Conservation (phyloP, 2,797 vertebrate genomes). For the Eutrigla gurnardus region DNA sequence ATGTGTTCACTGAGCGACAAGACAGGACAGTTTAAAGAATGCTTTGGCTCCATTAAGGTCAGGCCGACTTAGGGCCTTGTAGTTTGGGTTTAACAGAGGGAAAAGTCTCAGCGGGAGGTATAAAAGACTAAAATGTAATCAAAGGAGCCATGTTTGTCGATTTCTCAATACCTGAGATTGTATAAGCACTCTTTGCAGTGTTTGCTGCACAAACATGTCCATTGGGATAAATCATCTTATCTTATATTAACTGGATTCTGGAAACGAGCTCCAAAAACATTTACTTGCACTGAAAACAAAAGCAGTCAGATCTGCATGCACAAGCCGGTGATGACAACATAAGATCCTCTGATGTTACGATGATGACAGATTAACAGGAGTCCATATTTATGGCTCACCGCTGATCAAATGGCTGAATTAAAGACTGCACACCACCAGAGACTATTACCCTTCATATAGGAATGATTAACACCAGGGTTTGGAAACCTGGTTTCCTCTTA, state of each 20-base stretch:
- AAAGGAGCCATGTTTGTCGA: not conserved
- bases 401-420: not conserved
- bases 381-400: not conserved
- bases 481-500: not conserved
- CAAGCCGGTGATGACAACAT: not conserved
- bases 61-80: not conserved
- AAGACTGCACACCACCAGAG: not conserved
- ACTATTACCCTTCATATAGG: not conserved
- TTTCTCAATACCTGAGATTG: not conserved
- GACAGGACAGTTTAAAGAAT: constrained; percentile 31
- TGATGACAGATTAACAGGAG: constrained; percentile 13
- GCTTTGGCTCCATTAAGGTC: constrained; percentile 1
- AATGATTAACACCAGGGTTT: constrained; percentile 8
- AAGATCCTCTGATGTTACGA: not conserved
- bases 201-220: not conserved
- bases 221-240: not conserved
- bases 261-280: not conserved
- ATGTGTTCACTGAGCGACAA: constrained; percentile 22
- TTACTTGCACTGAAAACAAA: too few relatives aligned
- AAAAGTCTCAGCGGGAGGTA: not conserved
- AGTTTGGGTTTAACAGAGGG: not conserved
- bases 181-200: not conserved
- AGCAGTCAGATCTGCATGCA: not conserved
- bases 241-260: not conserved
- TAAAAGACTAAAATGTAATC: not conserved